Base-by-base conservation (phyloP, 2,888 invertebrate species). In the Automeris io region DNA sequence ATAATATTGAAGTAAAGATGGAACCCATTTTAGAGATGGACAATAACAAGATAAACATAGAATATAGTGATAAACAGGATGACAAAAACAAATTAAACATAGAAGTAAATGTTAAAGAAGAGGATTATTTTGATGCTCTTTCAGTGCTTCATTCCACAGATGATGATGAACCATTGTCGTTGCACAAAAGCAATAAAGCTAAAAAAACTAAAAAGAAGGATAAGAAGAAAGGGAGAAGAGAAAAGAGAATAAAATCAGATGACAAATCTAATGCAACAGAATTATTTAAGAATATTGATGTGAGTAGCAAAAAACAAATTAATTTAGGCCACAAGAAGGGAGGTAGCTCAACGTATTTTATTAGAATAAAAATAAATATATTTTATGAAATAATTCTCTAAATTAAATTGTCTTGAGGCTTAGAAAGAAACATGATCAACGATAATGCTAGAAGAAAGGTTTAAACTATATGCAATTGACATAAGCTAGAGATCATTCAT, bases 151-250 rank as follows among this genome's bases (percentile, higher is more conserved):
- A 56, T 7, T 64, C 65, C 1, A 73, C 70, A 52, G 73, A 70
- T 47, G 77, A 73, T 43, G 70, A 82, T 49, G 76, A 78, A 40
- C 80, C 80, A 0, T 43, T 81, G 1, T 70, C 75, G 0, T 21
- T 69, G 5, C 73, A 70, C 40, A 76, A 76, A 39, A 66, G 40
- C 11, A 48, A 49, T 18, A 66, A 69, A 43, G 62, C 58, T 12
- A 68, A 63, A 39, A 64, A 59, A 29, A 42, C 41, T 18, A 54
- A 54, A 43, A 58, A 57, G 33, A 61, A 70, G 44, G 49, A 49
- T 26, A 60, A 55, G 40, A 64, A 54, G 32, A 61, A 56, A 42
- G 46, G 45, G 3, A 37, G 51, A 44, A 55, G 53, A 41, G 52
- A 50, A 43, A 50, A 26, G 18, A 33, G 47, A 19, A 52, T 46